Base-by-base conservation (phyloP, 1,140 invertebrate genomes). In the Metaphire vulgaris region DNA sequence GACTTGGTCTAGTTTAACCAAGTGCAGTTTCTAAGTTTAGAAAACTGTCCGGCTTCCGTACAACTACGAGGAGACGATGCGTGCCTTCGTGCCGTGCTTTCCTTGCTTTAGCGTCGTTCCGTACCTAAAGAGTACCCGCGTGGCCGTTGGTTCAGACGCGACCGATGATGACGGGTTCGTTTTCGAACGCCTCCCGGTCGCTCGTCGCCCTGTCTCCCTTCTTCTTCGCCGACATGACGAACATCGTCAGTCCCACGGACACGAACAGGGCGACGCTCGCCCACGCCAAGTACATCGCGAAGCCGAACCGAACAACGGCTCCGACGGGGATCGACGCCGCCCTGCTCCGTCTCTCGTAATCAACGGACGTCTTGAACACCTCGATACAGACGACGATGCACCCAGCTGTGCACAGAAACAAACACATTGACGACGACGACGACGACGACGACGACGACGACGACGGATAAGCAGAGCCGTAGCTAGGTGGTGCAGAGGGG, bases 131-230 rank as follows among this genome's bases (percentile, higher is more conserved):
- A n/a, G n/a, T n/a, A n/a, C n/a, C n/a, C n/a, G n/a, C n/a, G n/a
- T n/a, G n/a, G n/a, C n/a, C n/a, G n/a, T 26, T 31, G 67, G n/a
- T n/a, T 74, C 64, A 76, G 64, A 69, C 56, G 88, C 92, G 90
- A 79, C 92, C 92, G 79, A 94, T 91, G 78, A 91, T 92, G 26
- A 91, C 92, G 0, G 92, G 91, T 82, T 93, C 92, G 81, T 94
- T 92, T 29, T 92, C 92, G 89, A 92, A 90, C 0, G 91, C 92
- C 28, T 93, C 92, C 29, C 89, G 91, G 0, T 90, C 90, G 30
- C 80, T 81, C 16, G 74, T 79, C 6, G 92, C 92, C 81, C 92
- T 92, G 77, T 91, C 90, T 15, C 92, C 90, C 87, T 95, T 94
- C 72, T 90, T 89, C 79, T 87, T 87, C 30, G 82, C 79, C 0